Base-by-base conservation (phyloP, 92 coral and sea anemone species). In the Paramuricea clavata region DNA sequence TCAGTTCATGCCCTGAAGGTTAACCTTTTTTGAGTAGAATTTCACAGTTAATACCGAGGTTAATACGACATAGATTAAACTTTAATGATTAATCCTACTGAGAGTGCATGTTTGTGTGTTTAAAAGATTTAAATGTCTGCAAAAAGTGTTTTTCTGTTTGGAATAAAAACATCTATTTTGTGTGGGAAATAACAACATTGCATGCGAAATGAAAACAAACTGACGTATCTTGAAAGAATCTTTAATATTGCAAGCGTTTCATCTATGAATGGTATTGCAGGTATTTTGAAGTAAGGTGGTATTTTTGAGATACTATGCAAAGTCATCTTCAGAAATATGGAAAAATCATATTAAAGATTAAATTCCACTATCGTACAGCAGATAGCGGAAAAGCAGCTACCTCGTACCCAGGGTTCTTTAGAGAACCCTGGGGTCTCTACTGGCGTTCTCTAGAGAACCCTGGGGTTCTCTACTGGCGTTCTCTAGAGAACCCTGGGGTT, bases 91-190 rank as follows among this genome's bases (percentile, higher is more conserved):
- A 22, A 60, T 6, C 12, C 21, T 60, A 30, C 68, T 10, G 0
- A 25, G 33, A 22, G 33, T 22, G 68, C 23, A 22, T 60, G 68
- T 60, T 60, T 60, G 68, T 60, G 15, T 60, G 33, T 60, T 60
- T 60, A 60, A 52, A 0, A n/a, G 68, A 60, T 60, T 60, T 60
- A 65, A 16, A 31, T 65, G 72, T 65, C 72, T 31, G 41, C 8
- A 65, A 31, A 65, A 52, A 76, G 82, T 76, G 67, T 21, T 49
- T 39, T 50, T 19, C 62, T 76, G 68, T 76, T 76, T 76, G 42
- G 35, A 49, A 4, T 26, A 33, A 76, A 32, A 76, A 76, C 82
- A 76, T 10, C 32, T 12, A 33, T 27, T 8, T 60, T 60, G n/a
- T 65, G 72, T 65, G 41, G 72, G 39, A 65, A 65, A 31, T 65